A percentile compares a stretch with the other conserved stretches of the same genome.
Evolutionary conservation across 2,888 invertebrate species (phyloP).

Genomic region (Amaurobius ferox): DNA sequence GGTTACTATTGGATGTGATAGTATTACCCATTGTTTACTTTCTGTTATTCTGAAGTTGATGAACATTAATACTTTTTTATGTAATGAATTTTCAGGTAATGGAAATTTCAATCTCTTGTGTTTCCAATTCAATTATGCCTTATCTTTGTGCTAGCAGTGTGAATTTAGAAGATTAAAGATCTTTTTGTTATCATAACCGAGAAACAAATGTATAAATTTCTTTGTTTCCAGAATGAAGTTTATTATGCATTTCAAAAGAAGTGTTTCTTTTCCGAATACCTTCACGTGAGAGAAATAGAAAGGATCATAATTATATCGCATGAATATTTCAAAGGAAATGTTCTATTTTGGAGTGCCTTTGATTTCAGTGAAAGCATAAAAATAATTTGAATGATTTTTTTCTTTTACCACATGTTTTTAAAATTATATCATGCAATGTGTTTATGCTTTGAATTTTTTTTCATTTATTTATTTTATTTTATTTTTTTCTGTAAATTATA

Average conservation of each 20-base stretch:
- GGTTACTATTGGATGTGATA: not conserved
- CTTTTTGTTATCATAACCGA: not conserved
- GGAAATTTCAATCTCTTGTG: not conserved
- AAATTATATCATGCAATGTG: too few species aligned
- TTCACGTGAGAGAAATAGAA: too few species aligned
- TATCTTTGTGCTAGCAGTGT: not conserved
- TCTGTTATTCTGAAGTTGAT: not conserved
- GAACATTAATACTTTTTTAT: not conserved
- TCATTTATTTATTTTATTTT: too few species aligned
- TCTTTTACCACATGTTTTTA: too few species aligned
- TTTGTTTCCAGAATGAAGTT: not conserved
- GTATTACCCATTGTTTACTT: not conserved
- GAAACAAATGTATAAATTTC: not conserved
- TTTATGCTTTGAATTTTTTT: too few species aligned
- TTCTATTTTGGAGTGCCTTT: too few species aligned
- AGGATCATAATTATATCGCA: too few species aligned
- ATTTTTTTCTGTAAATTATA: too few species aligned
- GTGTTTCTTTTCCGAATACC: too few species aligned
- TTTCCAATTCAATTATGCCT: not conserved
- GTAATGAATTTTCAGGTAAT: not conserved
- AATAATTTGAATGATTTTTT: too few species aligned
- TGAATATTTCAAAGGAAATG: too few species aligned
- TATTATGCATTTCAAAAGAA: not conserved
- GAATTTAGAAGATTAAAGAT: slow-evolving; percentile 3
- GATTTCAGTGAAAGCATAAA: too few species aligned